Evolutionary conservation across 2,113 vertebrate species (phyloP).

Genomic region (Plestiodon gilberti): DNA sequence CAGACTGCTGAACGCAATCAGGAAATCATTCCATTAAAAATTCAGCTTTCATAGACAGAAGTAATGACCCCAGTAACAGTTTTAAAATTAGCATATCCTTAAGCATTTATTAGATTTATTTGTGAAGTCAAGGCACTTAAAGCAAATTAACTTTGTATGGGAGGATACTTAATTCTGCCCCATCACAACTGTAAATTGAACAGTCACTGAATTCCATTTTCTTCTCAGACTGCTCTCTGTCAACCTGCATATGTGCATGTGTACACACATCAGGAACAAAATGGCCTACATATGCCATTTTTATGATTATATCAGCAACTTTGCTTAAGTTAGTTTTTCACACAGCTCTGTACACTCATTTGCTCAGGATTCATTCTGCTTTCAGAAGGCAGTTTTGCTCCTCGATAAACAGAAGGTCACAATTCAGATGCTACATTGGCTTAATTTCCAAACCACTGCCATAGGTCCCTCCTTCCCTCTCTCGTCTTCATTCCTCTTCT

Average conservation of each 20-base stretch:
- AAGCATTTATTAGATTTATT: background rate
- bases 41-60: conserved; percentile 45
- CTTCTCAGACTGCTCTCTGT: background rate
- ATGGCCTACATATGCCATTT: background rate
- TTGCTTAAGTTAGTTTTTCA: background rate
- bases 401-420: background rate
- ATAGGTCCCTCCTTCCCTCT: background rate
- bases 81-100: background rate
- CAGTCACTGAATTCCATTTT: background rate
- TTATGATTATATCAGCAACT: background rate
- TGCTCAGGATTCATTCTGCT: background rate
- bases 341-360: background rate
- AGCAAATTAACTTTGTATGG: background rate
- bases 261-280: background rate
- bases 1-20: conserved; percentile 66
- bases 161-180: background rate
- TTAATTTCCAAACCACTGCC: background rate
- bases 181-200: background rate
- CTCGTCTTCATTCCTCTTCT: no score
- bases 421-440: background rate
- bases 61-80: conserved; percentile 38
- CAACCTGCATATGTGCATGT: background rate
- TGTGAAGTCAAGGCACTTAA: background rate
- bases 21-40: conserved; percentile 52
- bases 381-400: background rate